These are phyloP conservation scores for Aphis gossypii DNA, from an alignment of 1,140 invertebrate genomes.

Conservation along the genomic window DNA sequence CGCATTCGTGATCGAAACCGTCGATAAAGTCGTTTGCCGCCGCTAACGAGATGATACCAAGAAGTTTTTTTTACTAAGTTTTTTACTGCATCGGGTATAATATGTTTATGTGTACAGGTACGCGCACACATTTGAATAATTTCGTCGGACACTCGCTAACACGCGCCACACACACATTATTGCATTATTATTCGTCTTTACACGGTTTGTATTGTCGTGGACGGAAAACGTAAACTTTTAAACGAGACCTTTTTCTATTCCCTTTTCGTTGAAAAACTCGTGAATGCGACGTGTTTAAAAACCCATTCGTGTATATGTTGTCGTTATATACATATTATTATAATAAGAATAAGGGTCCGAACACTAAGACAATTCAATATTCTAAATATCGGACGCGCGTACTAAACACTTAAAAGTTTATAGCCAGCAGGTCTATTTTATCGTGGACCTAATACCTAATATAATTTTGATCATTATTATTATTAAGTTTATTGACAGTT, in stretches of 20 bases:
- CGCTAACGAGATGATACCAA: neutral
- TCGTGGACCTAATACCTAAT: neutral
- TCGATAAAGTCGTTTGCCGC: conserved; percentile 13
- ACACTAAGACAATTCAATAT: neutral
- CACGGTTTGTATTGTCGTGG: neutral
- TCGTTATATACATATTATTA: neutral
- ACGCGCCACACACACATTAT: neutral
- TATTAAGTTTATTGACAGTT: neutral
- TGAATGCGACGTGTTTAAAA: neutral
- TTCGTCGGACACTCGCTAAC: neutral
- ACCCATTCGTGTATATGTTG: neutral
- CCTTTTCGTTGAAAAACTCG: neutral
- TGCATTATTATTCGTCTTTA: neutral
- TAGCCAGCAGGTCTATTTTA: neutral
- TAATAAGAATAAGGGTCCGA: neutral
- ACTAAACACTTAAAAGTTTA: neutral
- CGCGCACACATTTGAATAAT: neutral
- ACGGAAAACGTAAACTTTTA: neutral
- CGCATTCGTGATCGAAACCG: neutral
- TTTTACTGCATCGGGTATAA: neutral
- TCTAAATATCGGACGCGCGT: neutral
- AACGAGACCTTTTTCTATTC: neutral
- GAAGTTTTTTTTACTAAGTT: neutral
- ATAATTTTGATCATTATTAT: neutral
- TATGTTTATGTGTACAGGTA: neutral